Conservation (phyloP, 1,140 invertebrate species). For the Melipona quadrifasciata region DNA sequence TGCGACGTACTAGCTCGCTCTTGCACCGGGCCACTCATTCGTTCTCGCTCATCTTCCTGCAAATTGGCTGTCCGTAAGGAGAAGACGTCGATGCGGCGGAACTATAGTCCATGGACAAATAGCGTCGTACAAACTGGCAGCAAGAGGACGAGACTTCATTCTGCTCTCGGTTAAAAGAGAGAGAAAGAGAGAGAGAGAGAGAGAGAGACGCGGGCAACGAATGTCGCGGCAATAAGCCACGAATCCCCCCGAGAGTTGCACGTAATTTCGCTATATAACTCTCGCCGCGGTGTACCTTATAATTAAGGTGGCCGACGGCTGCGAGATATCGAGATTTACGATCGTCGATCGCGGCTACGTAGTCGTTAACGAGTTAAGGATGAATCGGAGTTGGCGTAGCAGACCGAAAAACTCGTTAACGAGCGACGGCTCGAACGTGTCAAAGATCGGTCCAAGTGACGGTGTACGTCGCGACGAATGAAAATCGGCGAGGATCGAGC, state of each 20-base stretch:
- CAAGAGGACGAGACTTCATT: slow-evolving; percentile 8
- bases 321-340: slow-evolving; percentile 40
- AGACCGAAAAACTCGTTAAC: slow-evolving; percentile 19
- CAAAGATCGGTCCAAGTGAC: not conserved
- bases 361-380: slow-evolving; percentile 12
- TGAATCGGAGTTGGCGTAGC: slow-evolving; percentile 8
- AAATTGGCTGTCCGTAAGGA: slow-evolving; percentile 18
- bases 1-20: too few species aligned
- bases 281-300: slow-evolving; percentile 18
- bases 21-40: not conserved
- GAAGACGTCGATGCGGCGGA: slow-evolving; percentile 12
- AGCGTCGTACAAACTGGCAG: not conserved
- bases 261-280: slow-evolving; percentile 31
- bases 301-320: slow-evolving; percentile 21
- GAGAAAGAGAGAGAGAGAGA: not conserved
- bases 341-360: not conserved
- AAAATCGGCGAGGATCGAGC: not conserved
- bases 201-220: not conserved
- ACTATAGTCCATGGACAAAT: slow-evolving; percentile 10
- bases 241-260: not conserved
- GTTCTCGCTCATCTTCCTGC: not conserved
- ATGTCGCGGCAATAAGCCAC: slow-evolving; percentile 26
- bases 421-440: not conserved
- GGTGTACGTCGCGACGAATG: not conserved
- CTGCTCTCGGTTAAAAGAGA: not conserved